phyloP scores from a whole-genome alignment of 2,888 invertebrate species.

The Mimumesa dahlbomi region DNA sequence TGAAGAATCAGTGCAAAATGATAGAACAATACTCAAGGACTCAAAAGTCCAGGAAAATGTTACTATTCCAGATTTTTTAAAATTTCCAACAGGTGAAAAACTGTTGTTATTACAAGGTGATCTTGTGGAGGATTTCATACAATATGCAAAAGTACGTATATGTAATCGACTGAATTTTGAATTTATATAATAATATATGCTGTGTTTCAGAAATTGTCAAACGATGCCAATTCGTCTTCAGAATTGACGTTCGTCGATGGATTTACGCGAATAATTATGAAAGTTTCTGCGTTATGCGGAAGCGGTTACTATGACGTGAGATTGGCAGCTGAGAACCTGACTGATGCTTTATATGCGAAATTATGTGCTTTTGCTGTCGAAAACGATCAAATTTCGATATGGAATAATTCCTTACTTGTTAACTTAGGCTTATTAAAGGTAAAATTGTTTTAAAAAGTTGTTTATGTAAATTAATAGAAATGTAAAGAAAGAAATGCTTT shows the following conservation, averaged over 20 bases:
- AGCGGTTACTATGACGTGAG: conserved; percentile 82
- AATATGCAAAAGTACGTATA: conserved; percentile 68
- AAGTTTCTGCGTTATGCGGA: conserved; percentile 82
- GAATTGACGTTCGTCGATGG: conserved; percentile 73
- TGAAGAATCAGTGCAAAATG: conserved; percentile 53
- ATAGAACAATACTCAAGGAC: conserved; percentile 29
- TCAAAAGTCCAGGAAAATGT: conserved; percentile 53
- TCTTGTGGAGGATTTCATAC: conserved; percentile 63
- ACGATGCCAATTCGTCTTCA: conserved; percentile 26
- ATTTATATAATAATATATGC: neutral
- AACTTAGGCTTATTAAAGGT: conserved; percentile 89
- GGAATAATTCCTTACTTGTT: conserved; percentile 85
- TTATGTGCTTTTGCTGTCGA: conserved; percentile 82
- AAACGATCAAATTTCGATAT: conserved; percentile 81
- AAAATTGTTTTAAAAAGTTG: conserved; percentile 44
- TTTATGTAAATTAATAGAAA: neutral
- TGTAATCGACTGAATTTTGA: neutral
- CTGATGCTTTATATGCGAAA: conserved; percentile 81
- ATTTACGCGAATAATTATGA: conserved; percentile 81
- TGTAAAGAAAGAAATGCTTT: conserved; percentile 1
- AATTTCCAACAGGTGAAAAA: conserved; percentile 80
- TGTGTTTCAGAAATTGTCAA: conserved; percentile 62
- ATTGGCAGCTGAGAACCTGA: conserved; percentile 79
- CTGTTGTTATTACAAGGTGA: conserved; percentile 81
- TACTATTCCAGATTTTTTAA: conserved; percentile 80